Conservation (phyloP, 2,797 vertebrate species). For the Pitangus sulphuratus region DNA sequence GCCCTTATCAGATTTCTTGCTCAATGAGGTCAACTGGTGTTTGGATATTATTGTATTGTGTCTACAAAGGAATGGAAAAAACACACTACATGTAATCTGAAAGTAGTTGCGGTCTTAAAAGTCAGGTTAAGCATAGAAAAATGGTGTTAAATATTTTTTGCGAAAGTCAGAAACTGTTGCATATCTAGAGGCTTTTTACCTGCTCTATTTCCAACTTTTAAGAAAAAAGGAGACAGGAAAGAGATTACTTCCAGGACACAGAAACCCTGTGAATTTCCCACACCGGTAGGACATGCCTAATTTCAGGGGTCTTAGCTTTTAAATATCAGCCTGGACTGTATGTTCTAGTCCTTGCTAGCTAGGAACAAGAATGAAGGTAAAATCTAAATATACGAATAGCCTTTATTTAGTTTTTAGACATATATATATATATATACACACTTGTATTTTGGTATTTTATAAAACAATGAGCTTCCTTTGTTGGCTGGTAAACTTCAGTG, state of each 20-base stretch:
- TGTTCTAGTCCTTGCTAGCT: not conserved
- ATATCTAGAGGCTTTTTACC: not conserved
- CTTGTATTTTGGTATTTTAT: not conserved
- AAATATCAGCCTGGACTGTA: not conserved
- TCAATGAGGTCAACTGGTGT: not conserved
- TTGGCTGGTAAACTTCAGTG: not conserved
- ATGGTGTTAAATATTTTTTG: not conserved
- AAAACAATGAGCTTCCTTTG: not conserved
- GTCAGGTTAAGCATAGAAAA: not conserved
- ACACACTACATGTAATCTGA: not conserved
- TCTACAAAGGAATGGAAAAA: not conserved
- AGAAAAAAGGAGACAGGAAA: not conserved
- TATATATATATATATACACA: not conserved
- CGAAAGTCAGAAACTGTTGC: not conserved
- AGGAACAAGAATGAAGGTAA: not conserved
- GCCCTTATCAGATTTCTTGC: constrained; percentile 4
- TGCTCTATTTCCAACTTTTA: not conserved
- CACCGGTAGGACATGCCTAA: not conserved
- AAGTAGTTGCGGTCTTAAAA: not conserved
- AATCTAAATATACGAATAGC: not conserved
- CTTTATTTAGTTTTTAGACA: not conserved
- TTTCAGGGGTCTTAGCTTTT: not conserved
- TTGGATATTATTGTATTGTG: not conserved
- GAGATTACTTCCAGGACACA: not conserved
- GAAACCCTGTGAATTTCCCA: not conserved